phyloP scores from a whole-genome alignment of 2,113 vertebrate genomes.

The Varanus salvator region DNA sequence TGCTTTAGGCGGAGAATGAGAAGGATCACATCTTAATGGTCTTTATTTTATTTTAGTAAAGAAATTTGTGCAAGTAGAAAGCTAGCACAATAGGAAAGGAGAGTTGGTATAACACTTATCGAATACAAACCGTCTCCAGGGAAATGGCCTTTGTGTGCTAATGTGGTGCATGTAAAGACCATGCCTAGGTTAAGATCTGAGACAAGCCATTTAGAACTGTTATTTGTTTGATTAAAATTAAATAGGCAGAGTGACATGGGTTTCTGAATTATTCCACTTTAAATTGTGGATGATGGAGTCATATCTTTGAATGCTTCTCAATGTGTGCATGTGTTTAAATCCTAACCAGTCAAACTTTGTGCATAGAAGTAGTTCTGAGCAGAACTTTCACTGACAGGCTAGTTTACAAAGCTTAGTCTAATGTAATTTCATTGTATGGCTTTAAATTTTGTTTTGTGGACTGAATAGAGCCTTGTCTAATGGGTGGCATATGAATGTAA shows the following conservation, averaged over 20 bases:
- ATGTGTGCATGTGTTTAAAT: not conserved
- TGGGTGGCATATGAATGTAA: too few species aligned
- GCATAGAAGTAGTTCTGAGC: not conserved
- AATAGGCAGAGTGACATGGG: not conserved
- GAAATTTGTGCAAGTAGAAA: not conserved
- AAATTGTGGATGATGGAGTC: too few species aligned
- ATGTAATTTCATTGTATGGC: not conserved
- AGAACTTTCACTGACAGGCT: not conserved
- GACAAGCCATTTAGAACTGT: not conserved
- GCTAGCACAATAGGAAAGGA: too few species aligned
- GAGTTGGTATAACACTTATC: too few species aligned
- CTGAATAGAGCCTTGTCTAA: too few species aligned
- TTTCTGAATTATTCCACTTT: too few species aligned
- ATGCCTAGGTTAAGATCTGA: not conserved
- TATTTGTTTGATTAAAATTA: too few species aligned
- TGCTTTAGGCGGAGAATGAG: not conserved
- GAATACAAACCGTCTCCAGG: not conserved
- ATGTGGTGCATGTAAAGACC: not conserved
- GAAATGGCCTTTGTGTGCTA: not conserved
- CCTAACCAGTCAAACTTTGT: not conserved
- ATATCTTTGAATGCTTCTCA: not conserved
- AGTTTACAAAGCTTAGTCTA: not conserved
- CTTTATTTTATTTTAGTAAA: not conserved
- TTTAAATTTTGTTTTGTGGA: too few species aligned
- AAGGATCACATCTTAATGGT: not conserved